These are phyloP conservation scores for Platichthys flesus DNA, from an alignment of 2,113 vertebrate species.

Conservation along the genomic window DNA sequence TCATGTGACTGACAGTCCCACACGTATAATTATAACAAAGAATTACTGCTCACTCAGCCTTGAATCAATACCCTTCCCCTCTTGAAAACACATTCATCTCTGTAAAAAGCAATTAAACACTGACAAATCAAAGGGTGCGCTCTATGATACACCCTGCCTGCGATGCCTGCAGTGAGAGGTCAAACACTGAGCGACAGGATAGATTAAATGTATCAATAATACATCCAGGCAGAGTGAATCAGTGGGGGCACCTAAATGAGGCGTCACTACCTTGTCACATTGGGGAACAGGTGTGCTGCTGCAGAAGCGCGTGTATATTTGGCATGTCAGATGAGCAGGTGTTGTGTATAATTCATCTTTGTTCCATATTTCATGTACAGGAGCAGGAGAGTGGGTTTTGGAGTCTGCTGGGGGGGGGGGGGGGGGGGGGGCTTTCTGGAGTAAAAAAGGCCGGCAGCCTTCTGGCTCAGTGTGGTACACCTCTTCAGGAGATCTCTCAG, in stretches of 20 bases:
- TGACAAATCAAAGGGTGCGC: constrained; percentile 62
- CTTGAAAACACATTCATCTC: constrained; percentile 49
- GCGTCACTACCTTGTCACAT: constrained; percentile 67
- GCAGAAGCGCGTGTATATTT: constrained; percentile 63
- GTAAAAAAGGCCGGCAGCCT: constrained; percentile 40
- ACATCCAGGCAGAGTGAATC: constrained; percentile 64
- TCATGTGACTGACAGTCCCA: constrained; percentile 50
- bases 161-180: constrained; percentile 50
- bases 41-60: constrained; percentile 52
- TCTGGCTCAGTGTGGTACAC: constrained; percentile 44
- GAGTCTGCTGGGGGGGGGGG: constrained; percentile 31
- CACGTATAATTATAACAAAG: constrained; percentile 49
- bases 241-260: constrained; percentile 66
- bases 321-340: constrained; percentile 82
- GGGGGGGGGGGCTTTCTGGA: constrained; percentile 7
- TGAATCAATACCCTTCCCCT: constrained; percentile 57
- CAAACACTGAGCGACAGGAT: constrained; percentile 68
- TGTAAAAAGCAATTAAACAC: constrained; percentile 63
- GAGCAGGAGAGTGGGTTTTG: constrained; percentile 50
- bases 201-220: constrained; percentile 78
- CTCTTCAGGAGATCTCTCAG: constrained; percentile 43
- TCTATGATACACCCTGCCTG: constrained; percentile 43
- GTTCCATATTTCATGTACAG: constrained; percentile 79
- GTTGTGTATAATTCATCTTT: constrained; percentile 83
- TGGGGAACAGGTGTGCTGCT: constrained; percentile 75